Evolutionary conservation across 2,113 vertebrate species (phyloP).

Genomic region (Pleuronectes platessa): DNA sequence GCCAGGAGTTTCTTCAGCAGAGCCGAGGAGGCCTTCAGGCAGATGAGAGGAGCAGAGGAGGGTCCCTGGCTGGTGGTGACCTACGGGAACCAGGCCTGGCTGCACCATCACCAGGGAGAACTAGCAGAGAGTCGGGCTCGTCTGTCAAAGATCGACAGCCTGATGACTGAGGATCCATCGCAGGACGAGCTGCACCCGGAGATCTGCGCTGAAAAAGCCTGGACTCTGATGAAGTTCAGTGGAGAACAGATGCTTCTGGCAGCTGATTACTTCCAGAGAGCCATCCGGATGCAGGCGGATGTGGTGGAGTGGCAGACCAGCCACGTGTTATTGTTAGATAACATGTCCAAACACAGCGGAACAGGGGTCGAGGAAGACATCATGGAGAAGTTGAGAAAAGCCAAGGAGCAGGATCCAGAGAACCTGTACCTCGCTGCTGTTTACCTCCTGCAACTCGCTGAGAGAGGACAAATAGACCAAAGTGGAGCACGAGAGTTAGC

Average conservation of each 20-base stretch:
- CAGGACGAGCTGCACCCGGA: constrained; percentile 50
- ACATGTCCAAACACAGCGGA: not conserved
- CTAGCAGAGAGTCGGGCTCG: constrained; percentile 25
- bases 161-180: constrained; percentile 35
- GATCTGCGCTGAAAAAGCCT: constrained; percentile 66
- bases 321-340: constrained; percentile 5
- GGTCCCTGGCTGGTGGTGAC: constrained; percentile 70
- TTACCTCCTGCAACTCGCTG: not conserved
- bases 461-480: not conserved
- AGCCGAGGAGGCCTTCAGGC: constrained; percentile 50
- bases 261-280: constrained; percentile 52
- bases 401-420: constrained; percentile 52
- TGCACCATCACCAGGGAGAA: constrained; percentile 51
- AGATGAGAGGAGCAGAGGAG: constrained; percentile 11
- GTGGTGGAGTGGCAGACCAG: constrained; percentile 58
- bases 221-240: constrained; percentile 61
- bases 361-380: not conserved
- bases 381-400: constrained; percentile 30
- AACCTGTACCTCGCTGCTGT: constrained; percentile 40
- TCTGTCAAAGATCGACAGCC: constrained; percentile 47
- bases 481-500: constrained; percentile 32
- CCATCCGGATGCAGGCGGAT: constrained; percentile 60
- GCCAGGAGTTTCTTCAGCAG: constrained; percentile 34
- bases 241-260: not conserved
- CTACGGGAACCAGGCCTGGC: constrained; percentile 68